Conservation (phyloP, 23 tunicate species). For the Pegea sp. region DNA sequence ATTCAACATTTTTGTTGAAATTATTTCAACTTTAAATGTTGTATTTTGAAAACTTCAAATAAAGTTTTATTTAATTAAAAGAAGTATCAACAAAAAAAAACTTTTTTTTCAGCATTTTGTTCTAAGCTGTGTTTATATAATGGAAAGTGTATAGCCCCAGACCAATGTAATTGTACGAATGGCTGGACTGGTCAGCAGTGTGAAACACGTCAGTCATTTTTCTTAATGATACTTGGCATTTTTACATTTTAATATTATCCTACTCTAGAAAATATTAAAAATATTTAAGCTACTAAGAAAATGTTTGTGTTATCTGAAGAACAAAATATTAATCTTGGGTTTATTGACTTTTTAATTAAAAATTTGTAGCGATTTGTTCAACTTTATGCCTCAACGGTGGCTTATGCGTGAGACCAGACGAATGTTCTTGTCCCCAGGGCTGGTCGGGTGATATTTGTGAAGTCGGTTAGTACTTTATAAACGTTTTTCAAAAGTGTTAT, state of each 20-base stretch:
- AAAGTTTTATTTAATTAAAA: too few species aligned
- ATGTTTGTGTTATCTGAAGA: too few species aligned
- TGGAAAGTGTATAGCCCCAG: conserved; percentile 43
- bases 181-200: conserved; percentile 25
- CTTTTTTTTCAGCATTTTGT: conserved; percentile 54
- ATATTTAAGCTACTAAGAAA: too few species aligned
- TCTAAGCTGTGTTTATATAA: conserved; percentile 20
- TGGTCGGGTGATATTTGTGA: conserved; percentile 26
- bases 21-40: not conserved
- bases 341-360: too few species aligned
- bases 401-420: conserved; percentile 12
- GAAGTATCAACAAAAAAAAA: too few species aligned
- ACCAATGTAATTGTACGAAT: conserved; percentile 23
- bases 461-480: conserved; percentile 8
- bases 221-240: too few species aligned
- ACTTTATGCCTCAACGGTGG: conserved; percentile 24
- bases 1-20: not conserved
- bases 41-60: too few species aligned
- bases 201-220: not conserved
- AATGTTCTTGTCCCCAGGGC: conserved; percentile 19
- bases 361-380: conserved; percentile 16
- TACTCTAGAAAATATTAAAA: too few species aligned
- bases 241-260: too few species aligned
- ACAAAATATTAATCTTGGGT: too few species aligned
- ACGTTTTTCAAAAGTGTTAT: not conserved